phyloP scores from a whole-genome alignment of 2,797 vertebrate species.

The Schizopygopsis malacanthus region DNA sequence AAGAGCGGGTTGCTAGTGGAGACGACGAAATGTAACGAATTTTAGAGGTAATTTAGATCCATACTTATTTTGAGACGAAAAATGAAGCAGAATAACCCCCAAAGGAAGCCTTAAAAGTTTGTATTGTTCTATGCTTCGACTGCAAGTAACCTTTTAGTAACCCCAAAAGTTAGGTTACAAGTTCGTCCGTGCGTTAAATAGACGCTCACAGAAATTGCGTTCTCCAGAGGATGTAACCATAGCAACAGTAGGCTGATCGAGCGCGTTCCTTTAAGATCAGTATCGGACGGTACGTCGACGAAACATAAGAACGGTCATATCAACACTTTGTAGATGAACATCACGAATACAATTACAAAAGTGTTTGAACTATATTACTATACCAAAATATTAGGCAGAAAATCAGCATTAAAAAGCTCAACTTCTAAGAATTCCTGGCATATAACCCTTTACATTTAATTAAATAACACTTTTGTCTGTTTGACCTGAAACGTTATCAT shows the following conservation, averaged over 20 bases:
- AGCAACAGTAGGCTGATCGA: constrained; percentile 19
- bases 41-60: constrained; percentile 58
- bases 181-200: constrained; percentile 2
- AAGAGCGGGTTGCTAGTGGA: constrained; percentile 58
- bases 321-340: background rate
- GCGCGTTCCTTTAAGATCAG: background rate
- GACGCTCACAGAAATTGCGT: background rate
- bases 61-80: background rate
- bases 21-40: constrained; percentile 69
- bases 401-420: background rate
- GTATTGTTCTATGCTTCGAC: background rate
- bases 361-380: too few relatives aligned
- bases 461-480: background rate
- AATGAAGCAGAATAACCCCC: background rate
- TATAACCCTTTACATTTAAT: background rate
- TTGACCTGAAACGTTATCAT: background rate
- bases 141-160: background rate
- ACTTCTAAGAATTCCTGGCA: background rate
- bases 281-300: background rate
- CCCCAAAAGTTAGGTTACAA: constrained; percentile 15
- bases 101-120: background rate
- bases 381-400: background rate
- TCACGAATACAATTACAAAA: background rate
- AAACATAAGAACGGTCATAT: background rate
- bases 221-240: constrained; percentile 10